Evolutionary conservation across 2,113 vertebrate genomes (phyloP).

Genomic region (Chaetura pelagica): DNA sequence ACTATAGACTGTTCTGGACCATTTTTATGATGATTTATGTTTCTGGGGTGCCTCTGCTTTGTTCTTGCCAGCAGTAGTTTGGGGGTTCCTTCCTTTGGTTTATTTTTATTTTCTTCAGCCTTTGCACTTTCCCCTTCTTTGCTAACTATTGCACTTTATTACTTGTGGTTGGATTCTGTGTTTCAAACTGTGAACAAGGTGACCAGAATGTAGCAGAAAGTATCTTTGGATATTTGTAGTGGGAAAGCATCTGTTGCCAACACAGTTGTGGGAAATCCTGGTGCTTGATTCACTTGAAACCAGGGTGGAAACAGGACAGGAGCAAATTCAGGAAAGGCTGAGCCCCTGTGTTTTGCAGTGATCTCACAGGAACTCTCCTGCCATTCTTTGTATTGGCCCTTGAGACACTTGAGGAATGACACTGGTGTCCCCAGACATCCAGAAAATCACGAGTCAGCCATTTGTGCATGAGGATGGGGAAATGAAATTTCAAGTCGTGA

Average conservation of each 20-base stretch:
- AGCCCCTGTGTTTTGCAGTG: no score
- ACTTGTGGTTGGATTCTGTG: neutral
- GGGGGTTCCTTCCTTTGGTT: neutral
- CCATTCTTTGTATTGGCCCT: neutral
- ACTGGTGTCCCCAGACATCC: neutral
- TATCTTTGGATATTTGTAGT: neutral
- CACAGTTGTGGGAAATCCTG: neutral
- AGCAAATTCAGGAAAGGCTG: neutral
- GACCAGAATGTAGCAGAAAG: neutral
- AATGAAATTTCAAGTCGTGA: neutral
- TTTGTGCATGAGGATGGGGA: fast-evolving
- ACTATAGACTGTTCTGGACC: neutral
- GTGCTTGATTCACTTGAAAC: neutral
- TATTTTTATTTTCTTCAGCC: neutral
- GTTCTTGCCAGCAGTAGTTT: neutral
- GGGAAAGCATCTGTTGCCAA: neutral
- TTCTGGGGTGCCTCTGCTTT: neutral
- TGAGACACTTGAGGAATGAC: neutral
- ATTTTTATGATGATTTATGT: neutral
- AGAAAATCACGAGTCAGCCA: neutral
- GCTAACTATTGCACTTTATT: neutral
- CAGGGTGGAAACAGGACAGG: neutral
- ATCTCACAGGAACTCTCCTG: neutral
- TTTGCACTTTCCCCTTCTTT: neutral
- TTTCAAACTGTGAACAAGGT: neutral